Conservation (phyloP, 35 echinoderm and acorn worm genomes). For the Ptychodera flava region DNA sequence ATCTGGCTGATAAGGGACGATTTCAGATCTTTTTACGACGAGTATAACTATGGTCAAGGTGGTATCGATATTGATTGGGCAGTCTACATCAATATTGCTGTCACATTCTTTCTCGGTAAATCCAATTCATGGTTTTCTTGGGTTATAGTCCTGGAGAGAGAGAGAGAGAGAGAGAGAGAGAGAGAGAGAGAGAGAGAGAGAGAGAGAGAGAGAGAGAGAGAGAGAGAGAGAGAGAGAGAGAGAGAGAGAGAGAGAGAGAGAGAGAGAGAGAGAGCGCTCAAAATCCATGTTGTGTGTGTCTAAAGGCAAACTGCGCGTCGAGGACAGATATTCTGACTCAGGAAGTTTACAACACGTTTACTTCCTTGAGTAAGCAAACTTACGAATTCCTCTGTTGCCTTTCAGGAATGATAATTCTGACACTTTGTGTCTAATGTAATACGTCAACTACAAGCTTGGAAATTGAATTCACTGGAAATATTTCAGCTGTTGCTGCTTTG, state of each 20-base stretch:
- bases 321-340: neutral
- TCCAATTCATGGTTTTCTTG: no score
- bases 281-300: neutral
- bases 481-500: no score
- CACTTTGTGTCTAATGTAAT: no score
- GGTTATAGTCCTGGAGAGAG: no score
- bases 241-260: neutral
- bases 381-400: no score
- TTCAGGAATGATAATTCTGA: no score
- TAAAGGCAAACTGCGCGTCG: neutral
- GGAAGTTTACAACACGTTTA: neutral
- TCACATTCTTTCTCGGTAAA: neutral
- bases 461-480: no score
- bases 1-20: neutral
- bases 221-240: no score
- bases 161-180: no score
- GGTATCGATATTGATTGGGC: neutral
- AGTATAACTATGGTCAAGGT: neutral
- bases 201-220: no score
- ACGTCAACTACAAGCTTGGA: no score
- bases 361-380: neutral
- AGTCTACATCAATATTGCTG: neutral
- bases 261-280: neutral
- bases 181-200: no score
- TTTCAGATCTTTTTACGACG: neutral